Conservation (phyloP, 2,888 invertebrate genomes). For the Lutraria lutraria region DNA sequence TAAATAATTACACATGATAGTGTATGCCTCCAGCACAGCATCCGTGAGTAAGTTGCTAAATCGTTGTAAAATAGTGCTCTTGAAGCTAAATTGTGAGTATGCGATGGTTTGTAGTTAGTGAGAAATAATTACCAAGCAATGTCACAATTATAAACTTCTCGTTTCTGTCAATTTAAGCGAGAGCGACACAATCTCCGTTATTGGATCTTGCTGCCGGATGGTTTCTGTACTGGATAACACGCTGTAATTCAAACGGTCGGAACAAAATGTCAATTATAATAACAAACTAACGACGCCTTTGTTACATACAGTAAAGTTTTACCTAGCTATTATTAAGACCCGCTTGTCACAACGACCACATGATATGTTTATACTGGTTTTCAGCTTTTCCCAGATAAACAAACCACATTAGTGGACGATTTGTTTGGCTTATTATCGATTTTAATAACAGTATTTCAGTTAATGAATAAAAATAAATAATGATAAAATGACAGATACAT, state of each 20-base stretch:
- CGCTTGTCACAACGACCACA: too few species aligned
- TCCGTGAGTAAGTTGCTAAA: slow-evolving; percentile 47
- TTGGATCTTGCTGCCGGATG: slow-evolving; percentile 18
- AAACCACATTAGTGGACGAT: too few species aligned
- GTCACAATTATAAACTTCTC: slow-evolving; percentile 63
- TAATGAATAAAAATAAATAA: too few species aligned
- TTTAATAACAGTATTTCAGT: too few species aligned
- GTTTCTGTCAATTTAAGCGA: slow-evolving; percentile 65
- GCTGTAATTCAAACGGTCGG: slow-evolving; percentile 55
- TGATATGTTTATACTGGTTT: too few species aligned
- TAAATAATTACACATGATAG: slow-evolving; percentile 69
- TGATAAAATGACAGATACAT: too few species aligned
- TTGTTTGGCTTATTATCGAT: too few species aligned
- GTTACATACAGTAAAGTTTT: background rate
- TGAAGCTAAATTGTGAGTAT: slow-evolving; percentile 52
- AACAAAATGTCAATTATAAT: slow-evolving; percentile 49
- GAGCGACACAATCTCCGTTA: slow-evolving; percentile 50
- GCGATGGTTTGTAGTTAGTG: slow-evolving; percentile 67
- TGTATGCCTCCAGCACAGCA: slow-evolving; percentile 54
- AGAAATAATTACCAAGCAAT: slow-evolving; percentile 66
- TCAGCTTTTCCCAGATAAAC: too few species aligned
- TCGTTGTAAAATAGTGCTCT: slow-evolving; percentile 47
- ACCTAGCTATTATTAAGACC: too few species aligned
- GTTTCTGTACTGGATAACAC: slow-evolving; percentile 26
- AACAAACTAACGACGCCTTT: background rate